Evolutionary conservation across 2,888 invertebrate species (phyloP), one percentile per base, ranked within the genome.

Genomic region (Nasonia oneida): DNA sequence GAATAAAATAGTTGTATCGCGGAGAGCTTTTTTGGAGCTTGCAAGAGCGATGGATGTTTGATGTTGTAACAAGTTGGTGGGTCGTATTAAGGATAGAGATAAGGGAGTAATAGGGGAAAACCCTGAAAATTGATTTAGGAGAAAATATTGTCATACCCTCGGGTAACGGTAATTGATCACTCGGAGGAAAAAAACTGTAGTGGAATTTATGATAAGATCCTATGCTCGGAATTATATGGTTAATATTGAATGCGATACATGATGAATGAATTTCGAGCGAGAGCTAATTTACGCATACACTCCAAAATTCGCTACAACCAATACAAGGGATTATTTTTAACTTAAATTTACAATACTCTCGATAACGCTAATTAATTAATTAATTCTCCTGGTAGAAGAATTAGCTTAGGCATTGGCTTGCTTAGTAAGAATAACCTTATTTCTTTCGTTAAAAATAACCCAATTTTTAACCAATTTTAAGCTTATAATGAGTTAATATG

Each of bases 121-220:
- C 14, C n/a, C 33, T 5, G 1, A 14, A 61, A 77, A 61, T 37
- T 77, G n/a, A 23, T 39, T 23, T 53, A 23, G 18, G 42, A 64
- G 61, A 42, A 42, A 77, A 57, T n/a, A n/a, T 33, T 18, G 76
- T 18, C 76, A 39, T 39, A 33, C n/a, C 39, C n/a, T 14, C 33
- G 15, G 37, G 15, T 33, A 29, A 29, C 33, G 57, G 75, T 8
- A 37, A 77, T 37, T 42, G 37, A 77, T 70, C 23, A 29, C 50
- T 29, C 8, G 47, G 50, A 15, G 47, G 15, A 71, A 64, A 50
- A 39, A 47, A 37, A 57, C 6, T 42, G 29, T 8, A 70, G 50
- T 15, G 18, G 53, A 71, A 70, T 80, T 80, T 80, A 80, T 71
- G 80, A 71, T 61, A 80, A 37, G 53, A 37, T 5, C 37, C 37